Conservation (phyloP, 1,140 invertebrate species). For the Bilobella aurantiaca region DNA sequence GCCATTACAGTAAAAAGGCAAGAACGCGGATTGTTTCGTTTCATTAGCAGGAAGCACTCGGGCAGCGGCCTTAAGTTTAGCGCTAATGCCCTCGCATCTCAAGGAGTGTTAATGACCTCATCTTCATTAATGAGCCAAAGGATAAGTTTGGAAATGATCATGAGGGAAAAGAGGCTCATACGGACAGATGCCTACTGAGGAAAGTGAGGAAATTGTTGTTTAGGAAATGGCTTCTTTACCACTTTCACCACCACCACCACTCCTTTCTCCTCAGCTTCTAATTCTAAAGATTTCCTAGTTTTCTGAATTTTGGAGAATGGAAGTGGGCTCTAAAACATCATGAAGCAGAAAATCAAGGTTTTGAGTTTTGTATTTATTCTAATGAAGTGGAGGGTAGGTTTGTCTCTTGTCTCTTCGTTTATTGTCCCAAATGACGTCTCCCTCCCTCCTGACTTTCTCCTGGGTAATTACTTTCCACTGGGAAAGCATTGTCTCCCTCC, state of each 20-base stretch:
- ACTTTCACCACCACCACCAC: neutral
- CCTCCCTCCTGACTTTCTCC: neutral
- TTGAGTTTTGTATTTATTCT: neutral
- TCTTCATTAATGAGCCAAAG: conserved; percentile 9
- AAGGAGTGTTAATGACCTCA: conserved; percentile 5
- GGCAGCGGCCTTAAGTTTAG: neutral
- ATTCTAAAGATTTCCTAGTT: too few relatives aligned
- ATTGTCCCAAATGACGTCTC: conserved; percentile 2
- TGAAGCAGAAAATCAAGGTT: conserved; percentile 7
- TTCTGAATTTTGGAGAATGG: neutral
- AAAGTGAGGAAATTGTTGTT: neutral
- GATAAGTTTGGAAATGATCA: conserved; percentile 1
- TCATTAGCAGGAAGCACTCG: too few relatives aligned
- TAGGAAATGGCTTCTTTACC: neutral
- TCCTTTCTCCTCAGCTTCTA: too few relatives aligned
- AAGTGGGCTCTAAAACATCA: neutral
- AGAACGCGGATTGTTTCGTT: too few relatives aligned
- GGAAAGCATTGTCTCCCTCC: neutral
- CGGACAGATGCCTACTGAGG: too few relatives aligned
- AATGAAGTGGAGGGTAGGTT: neutral
- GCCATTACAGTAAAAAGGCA: too few relatives aligned
- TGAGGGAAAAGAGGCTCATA: too few relatives aligned
- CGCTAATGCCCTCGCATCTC: neutral
- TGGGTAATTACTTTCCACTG: neutral
- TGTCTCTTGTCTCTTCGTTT: neutral